phyloP scores from a whole-genome alignment of 1,140 invertebrate species.

The Halictus rubicundus region DNA sequence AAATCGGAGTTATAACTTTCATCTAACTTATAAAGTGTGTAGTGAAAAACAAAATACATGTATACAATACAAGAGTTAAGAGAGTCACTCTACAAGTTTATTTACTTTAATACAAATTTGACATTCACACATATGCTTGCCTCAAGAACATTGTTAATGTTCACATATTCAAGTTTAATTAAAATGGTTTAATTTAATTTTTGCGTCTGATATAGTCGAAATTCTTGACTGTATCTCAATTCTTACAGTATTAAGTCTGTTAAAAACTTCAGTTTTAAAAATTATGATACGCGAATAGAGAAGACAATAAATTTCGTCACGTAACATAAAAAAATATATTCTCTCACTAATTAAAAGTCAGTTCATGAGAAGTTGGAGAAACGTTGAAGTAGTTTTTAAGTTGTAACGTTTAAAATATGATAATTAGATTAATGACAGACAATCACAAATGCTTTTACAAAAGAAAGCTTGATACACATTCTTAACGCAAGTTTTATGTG shows the following conservation, averaged over 20 bases:
- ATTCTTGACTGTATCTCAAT: slow-evolving; percentile 52
- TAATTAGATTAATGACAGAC: slow-evolving; percentile 14
- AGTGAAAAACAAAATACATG: neutral
- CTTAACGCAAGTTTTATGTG: slow-evolving; percentile 39
- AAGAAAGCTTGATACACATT: slow-evolving; percentile 24
- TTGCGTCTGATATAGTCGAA: slow-evolving; percentile 62
- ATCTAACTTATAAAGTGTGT: neutral
- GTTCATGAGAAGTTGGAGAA: slow-evolving; percentile 43
- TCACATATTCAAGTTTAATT: slow-evolving; percentile 65
- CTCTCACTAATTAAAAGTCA: slow-evolving; percentile 41
- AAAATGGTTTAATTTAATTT: slow-evolving; percentile 59
- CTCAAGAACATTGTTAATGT: slow-evolving; percentile 69
- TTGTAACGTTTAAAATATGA: too few relatives aligned
- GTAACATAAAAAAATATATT: slow-evolving; percentile 24
- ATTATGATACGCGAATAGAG: slow-evolving; percentile 46
- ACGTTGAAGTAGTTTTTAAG: slow-evolving; percentile 25
- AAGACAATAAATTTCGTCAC: slow-evolving; percentile 46
- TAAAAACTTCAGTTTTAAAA: slow-evolving; percentile 37
- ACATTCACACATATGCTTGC: slow-evolving; percentile 75
- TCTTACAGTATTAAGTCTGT: slow-evolving; percentile 52
- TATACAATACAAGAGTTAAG: slow-evolving; percentile 60
- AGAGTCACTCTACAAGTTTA: slow-evolving; percentile 75
- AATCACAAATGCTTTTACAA: neutral
- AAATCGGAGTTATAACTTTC: slow-evolving; percentile 3
- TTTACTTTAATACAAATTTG: slow-evolving; percentile 79